Evolutionary conservation across 2,113 vertebrate species (phyloP).

Genomic region (Tursiops truncatus): DNA sequence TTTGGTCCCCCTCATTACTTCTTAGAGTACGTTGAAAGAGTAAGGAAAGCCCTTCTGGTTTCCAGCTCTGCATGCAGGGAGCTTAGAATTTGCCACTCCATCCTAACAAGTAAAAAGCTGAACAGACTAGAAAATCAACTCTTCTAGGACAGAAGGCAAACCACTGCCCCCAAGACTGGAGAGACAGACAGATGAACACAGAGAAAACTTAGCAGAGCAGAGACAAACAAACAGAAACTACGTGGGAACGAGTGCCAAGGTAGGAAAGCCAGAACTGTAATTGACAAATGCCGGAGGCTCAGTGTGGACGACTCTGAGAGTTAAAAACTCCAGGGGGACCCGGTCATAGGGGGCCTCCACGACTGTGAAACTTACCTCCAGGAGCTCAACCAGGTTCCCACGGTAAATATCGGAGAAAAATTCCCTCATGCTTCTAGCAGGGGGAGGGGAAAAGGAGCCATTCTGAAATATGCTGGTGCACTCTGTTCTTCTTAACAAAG

Average conservation of each 20-base stretch:
- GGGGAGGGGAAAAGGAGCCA: too few species aligned
- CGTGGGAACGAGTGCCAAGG: rapidly evolving
- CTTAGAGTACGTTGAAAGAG: neutral
- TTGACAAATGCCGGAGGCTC: neutral
- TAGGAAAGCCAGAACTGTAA: neutral
- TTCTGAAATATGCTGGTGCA: too few species aligned
- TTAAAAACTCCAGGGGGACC: neutral
- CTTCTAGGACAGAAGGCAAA: neutral
- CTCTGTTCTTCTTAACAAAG: too few species aligned
- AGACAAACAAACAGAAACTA: neutral
- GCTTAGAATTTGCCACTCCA: neutral
- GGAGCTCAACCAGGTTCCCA: neutral
- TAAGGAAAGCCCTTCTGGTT: neutral
- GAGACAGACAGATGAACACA: too few species aligned
- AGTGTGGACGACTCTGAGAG: neutral
- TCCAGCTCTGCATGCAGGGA: neutral
- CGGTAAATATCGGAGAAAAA: rapidly evolving
- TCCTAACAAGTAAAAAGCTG: neutral
- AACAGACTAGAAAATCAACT: neutral
- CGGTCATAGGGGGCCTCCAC: neutral
- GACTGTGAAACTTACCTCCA: neutral
- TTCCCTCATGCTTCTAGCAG: neutral
- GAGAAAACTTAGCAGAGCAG: neutral
- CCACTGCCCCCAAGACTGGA: too few species aligned
- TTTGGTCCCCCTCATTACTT: neutral